Conservation (phyloP, 2,113 vertebrate genomes). For the Entelurus aequoreus region DNA sequence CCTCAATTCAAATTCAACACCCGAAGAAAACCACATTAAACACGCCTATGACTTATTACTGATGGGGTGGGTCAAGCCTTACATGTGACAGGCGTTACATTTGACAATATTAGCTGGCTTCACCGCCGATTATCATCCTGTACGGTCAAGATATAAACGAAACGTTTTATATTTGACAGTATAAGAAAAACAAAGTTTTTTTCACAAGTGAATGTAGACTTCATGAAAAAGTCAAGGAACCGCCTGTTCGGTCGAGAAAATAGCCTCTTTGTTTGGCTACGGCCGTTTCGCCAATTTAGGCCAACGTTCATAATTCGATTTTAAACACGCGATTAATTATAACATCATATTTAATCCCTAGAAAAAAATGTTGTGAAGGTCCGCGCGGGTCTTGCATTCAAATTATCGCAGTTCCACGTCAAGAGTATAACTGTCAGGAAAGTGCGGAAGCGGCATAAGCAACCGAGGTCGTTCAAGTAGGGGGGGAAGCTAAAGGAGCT, state of each 20-base stretch:
- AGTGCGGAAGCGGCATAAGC: conserved; percentile 49
- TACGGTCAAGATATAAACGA: not conserved
- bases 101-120: not conserved
- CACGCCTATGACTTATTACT: not conserved
- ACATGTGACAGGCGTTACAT: not conserved
- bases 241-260: conserved; percentile 27
- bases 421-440: conserved; percentile 8
- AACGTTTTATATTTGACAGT: not conserved
- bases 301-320: not conserved
- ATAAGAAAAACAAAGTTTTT: not conserved
- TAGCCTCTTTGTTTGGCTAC: conserved; percentile 49
- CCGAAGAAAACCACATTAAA: not conserved
- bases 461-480: conserved; percentile 26
- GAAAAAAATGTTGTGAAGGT: not conserved
- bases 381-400: fast-evolving
- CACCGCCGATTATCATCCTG: not conserved
- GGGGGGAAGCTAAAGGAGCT: conserved; percentile 34
- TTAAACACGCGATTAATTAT: too few relatives aligned
- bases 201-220: not conserved
- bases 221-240: not conserved
- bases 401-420: not conserved
- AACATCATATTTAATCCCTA: too few relatives aligned
- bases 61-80: not conserved
- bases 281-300: conserved; percentile 15
- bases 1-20: conserved; percentile 37